phyloP scores from a whole-genome alignment of 2,888 invertebrate genomes.

The Congeria kusceri region DNA sequence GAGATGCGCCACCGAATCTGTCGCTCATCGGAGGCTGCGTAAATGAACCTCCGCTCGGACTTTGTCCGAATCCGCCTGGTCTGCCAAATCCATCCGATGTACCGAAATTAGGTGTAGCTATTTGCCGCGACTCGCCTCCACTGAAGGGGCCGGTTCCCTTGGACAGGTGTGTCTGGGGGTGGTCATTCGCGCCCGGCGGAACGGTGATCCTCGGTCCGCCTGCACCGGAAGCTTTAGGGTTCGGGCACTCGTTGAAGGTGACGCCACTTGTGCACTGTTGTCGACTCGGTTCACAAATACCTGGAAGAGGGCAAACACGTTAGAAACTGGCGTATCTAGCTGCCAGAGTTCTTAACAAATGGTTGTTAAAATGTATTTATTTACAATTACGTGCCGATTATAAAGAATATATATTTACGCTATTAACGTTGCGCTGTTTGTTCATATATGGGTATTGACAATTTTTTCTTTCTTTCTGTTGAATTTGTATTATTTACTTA shows the following conservation, averaged over 20 bases:
- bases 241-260: slow-evolving; percentile 20
- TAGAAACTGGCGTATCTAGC: no score
- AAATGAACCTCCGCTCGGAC: not conserved
- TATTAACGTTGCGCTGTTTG: no score
- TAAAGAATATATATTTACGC: no score
- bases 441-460: no score
- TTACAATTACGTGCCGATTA: no score
- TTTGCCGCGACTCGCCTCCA: not conserved
- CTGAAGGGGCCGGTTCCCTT: slow-evolving; percentile 4
- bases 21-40: no score
- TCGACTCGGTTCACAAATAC: slow-evolving; percentile 34
- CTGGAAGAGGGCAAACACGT: not conserved
- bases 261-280: slow-evolving; percentile 25
- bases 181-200: slow-evolving; percentile 26
- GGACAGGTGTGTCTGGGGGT: not conserved
- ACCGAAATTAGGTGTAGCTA: not conserved
- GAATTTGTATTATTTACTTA: no score
- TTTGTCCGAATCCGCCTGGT: not conserved
- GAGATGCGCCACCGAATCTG: no score
- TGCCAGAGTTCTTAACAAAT: no score
- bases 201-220: slow-evolving; percentile 1
- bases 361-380: no score
- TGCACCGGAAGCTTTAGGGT: slow-evolving; percentile 1
- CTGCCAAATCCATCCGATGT: not conserved
- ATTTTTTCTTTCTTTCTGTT: no score